Evolutionary conservation across 2,888 invertebrate genomes (phyloP), one percentile per base, ranked within the genome.

Genomic region (Cataglyphis cursor): DNA sequence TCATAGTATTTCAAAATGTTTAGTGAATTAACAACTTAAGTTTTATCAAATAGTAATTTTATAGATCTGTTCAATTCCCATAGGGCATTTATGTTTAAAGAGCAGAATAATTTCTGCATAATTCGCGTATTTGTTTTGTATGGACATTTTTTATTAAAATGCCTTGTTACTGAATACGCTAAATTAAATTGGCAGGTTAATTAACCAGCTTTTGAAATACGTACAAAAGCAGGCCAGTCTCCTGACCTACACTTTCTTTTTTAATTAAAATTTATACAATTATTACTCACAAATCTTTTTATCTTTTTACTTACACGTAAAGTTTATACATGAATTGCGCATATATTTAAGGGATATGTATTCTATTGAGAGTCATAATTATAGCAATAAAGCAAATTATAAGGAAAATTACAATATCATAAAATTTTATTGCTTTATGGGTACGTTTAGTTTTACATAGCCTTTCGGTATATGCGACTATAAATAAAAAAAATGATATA

Each of bases 161-260:
- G 85, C 74, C 83, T 74, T 85, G 15, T 48, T 57, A 61, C 28
- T 85, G 88, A 88, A 70, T 87, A 85, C 88, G 85, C 85, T 18
- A 85, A 24, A 85, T 66, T 62, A 80, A 81, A 76, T 35, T 35
- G 85, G 62, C 80, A 88, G 91, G 88, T 75, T 90, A 89, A 92
- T 93, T 92, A 92, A 81, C 89, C 88, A 88, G 89, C 59, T 85
- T 87, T 90, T 86, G 89, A 76, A 18, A 62, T 44, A 80, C 24
- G 28, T 82, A 84, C 74, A 88, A 85, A 88, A 85, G 86, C 87
- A 90, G 87, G 90, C 64, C 90, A 91, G 90, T 90, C 89, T 78
- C 91, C 89, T 91, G 88, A 89, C 73, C 89, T 85, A 90, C 90
- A 92, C 18, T 70, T 62, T 82, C 59, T 76, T 38, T 61, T n/a